Conservation (phyloP, 2,113 vertebrate species). For the Pagrus major region DNA sequence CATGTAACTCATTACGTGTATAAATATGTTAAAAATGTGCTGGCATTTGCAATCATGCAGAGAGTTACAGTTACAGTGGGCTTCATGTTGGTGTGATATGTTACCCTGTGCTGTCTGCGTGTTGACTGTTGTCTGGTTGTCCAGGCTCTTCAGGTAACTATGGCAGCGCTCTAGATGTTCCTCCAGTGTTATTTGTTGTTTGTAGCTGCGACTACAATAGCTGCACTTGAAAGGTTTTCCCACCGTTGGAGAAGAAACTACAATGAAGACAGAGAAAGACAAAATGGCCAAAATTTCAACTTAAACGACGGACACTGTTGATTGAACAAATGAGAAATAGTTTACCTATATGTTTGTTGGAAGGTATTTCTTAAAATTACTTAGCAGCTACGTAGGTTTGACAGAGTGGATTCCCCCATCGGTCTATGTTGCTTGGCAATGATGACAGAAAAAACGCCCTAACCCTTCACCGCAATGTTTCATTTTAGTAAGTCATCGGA, state of each 20-base stretch:
- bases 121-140: conserved; percentile 84
- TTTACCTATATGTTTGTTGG: conserved; percentile 10
- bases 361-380: conserved; percentile 15
- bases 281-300: not conserved
- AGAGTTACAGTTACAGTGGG: not conserved
- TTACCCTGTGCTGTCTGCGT: conserved; percentile 82
- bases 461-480: conserved; percentile 61
- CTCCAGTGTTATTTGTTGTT: conserved; percentile 94
- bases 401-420: conserved; percentile 58
- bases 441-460: conserved; percentile 47
- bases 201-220: conserved; percentile 97
- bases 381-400: not conserved
- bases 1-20: not conserved
- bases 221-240: conserved; percentile 97
- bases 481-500: conserved; percentile 43
- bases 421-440: conserved; percentile 41
- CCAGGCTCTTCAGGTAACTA: conserved; percentile 92
- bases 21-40: not conserved
- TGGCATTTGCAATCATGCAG: not conserved
- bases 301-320: not conserved
- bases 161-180: conserved; percentile 95
- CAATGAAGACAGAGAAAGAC: conserved; percentile 18
- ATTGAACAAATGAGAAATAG: not conserved
- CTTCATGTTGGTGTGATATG: not conserved
- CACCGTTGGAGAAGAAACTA: conserved; percentile 93